Conservation (phyloP, 2,888 invertebrate species). For the Pyrochroa serraticornis region DNA sequence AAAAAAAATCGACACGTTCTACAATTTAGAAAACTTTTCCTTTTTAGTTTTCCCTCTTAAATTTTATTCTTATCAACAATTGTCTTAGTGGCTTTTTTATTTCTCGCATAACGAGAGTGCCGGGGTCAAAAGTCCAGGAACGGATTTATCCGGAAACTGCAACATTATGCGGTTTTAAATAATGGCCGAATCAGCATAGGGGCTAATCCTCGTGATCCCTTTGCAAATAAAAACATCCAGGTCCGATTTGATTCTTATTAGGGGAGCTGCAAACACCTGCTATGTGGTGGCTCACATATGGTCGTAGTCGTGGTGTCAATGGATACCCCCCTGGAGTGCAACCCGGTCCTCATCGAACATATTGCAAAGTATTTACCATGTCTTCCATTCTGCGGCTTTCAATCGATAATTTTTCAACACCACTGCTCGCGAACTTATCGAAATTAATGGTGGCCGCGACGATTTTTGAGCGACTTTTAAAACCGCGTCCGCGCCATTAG, state of each 20-base stretch:
- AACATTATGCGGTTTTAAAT: no score
- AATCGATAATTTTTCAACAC: slow-evolving; percentile 10
- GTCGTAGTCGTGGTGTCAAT: slow-evolving; percentile 43
- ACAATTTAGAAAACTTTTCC: no score
- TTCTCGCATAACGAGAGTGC: no score
- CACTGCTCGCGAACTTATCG: slow-evolving; percentile 2
- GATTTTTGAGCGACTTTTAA: slow-evolving; percentile 39
- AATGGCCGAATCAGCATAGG: no score
- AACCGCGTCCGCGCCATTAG: slow-evolving; percentile 35
- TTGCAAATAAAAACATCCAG: slow-evolving; percentile 18
- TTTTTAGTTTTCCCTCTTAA: no score
- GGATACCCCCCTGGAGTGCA: slow-evolving; percentile 33
- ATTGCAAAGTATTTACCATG: slow-evolving; percentile 55
- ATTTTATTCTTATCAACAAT: no score
- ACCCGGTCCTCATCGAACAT: slow-evolving; percentile 40
- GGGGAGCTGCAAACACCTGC: slow-evolving; percentile 34
- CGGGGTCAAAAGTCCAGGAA: no score
- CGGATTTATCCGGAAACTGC: no score
- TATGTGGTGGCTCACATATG: slow-evolving; percentile 47
- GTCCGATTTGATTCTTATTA: slow-evolving; percentile 26
- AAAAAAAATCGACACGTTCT: no score
- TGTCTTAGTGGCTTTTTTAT: no score
- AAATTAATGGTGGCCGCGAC: slow-evolving; percentile 26
- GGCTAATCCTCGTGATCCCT: slow-evolving; percentile 18
- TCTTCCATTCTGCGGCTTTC: slow-evolving; percentile 36